Percentiles rank a stretch among this genome's conserved stretches.
Conservation (phyloP, 2,888 invertebrate species). For the Hydriomena furcata region DNA sequence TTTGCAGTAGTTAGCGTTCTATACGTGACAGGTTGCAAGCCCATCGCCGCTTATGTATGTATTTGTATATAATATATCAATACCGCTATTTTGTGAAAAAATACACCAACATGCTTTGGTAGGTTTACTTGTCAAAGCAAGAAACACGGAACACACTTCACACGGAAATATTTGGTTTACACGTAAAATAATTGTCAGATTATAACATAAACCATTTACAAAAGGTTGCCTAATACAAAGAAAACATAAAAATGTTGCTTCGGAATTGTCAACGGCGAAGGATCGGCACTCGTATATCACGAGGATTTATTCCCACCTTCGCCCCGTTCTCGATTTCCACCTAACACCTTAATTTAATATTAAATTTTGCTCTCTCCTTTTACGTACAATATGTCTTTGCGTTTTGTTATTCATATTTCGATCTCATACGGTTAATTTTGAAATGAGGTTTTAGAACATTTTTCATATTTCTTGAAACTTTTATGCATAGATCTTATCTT, state of each 20-base stretch:
- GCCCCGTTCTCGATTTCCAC: conserved; percentile 76
- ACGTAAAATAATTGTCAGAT: background rate
- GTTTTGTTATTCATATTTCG: conserved; percentile 78
- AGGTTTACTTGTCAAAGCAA: no score
- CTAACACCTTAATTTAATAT: conserved; percentile 82
- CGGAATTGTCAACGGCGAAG: conserved; percentile 74
- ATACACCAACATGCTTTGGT: no score
- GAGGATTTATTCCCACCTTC: conserved; percentile 77
- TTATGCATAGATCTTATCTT: no score
- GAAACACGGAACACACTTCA: no score
- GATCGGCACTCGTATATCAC: conserved; percentile 73
- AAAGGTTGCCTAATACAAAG: conserved; percentile 37
- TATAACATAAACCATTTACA: conserved; percentile 29
- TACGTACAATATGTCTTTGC: conserved; percentile 70
- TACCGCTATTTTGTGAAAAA: no score
- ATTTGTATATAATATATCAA: no score
- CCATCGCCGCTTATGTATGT: no score
- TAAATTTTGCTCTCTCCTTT: conserved; percentile 75
- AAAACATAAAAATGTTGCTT: conserved; percentile 68
- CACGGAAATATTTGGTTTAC: no score
- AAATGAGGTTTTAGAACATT: no score
- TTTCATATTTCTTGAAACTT: no score
- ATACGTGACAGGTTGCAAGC: no score
- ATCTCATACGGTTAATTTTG: conserved; percentile 13
- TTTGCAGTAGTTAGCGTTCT: no score